Evolutionary conservation across 2,888 invertebrate genomes (phyloP).

Genomic region (Latrodectus elegans): DNA sequence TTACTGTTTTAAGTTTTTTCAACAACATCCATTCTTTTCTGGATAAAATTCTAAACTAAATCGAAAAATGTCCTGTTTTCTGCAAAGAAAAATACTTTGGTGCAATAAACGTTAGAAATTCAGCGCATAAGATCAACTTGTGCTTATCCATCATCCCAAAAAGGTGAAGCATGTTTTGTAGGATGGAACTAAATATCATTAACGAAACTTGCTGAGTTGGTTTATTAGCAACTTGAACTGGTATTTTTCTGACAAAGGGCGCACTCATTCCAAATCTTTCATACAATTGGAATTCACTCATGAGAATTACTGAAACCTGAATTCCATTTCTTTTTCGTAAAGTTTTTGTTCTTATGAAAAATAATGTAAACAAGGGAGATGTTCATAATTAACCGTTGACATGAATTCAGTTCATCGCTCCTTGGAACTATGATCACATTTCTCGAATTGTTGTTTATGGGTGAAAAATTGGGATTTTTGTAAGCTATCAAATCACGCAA

Average conservation of each 20-base stretch:
- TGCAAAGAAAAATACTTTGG: conserved; percentile 14
- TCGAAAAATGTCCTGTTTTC: too few relatives aligned
- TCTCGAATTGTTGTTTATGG: background rate
- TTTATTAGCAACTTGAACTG: conserved; percentile 31
- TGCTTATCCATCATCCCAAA: too few relatives aligned
- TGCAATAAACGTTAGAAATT: background rate
- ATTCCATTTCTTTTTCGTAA: conserved; percentile 5
- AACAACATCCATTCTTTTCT: too few relatives aligned
- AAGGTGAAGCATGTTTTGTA: too few relatives aligned
- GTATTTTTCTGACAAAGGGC: conserved; percentile 18
- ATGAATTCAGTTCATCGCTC: conserved; percentile 28
- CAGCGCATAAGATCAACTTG: too few relatives aligned
- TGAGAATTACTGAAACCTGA: conserved; percentile 18
- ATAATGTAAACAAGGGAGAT: conserved; percentile 35
- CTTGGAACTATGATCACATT: background rate
- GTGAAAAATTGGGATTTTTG: background rate
- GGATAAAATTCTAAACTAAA: too few relatives aligned
- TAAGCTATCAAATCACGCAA: background rate
- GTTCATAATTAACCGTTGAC: conserved; percentile 23
- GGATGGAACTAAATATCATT: too few relatives aligned
- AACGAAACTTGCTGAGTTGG: conserved; percentile 8
- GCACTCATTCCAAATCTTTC: background rate
- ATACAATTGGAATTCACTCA: conserved; percentile 2
- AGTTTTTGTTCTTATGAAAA: conserved; percentile 6
- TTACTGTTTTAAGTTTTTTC: too few relatives aligned